Conservation (phyloP, 2,113 vertebrate genomes). For the Eonycteris spelaea region DNA sequence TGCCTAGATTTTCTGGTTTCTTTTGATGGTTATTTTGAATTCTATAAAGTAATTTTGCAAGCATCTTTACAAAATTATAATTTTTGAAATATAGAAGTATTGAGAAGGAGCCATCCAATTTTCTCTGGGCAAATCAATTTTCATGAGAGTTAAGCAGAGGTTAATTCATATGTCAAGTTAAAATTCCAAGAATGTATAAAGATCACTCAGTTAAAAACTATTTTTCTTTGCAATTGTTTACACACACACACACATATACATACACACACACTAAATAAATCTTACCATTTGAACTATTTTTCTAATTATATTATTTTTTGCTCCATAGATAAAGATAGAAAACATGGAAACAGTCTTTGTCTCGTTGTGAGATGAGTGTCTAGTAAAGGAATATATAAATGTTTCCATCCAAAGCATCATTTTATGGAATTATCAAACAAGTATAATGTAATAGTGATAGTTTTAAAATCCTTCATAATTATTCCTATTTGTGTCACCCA, state of each 20-base stretch:
- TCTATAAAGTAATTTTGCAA: slow-evolving; percentile 23
- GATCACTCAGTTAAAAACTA: slow-evolving; percentile 72
- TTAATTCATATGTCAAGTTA: slow-evolving; percentile 77
- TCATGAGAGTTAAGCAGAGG: slow-evolving; percentile 72
- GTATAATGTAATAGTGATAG: not conserved
- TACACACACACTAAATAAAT: not conserved
- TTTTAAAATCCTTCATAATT: slow-evolving; percentile 24
- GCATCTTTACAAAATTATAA: slow-evolving; percentile 45
- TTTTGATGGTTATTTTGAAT: slow-evolving; percentile 47
- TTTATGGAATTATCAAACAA: not conserved
- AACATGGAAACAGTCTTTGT: slow-evolving; percentile 33
- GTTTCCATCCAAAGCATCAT: not conserved
- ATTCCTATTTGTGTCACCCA: slow-evolving; percentile 6
- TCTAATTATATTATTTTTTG: slow-evolving; percentile 51
- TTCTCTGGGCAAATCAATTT: slow-evolving; percentile 70
- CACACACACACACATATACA: slow-evolving; percentile 44
- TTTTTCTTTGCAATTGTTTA: slow-evolving; percentile 73
- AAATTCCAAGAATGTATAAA: slow-evolving; percentile 72
- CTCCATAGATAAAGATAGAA: slow-evolving; percentile 53
- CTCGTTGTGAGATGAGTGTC: not conserved
- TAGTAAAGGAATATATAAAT: not conserved
- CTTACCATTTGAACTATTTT: not conserved
- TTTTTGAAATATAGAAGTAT: slow-evolving; percentile 51
- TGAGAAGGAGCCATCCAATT: slow-evolving; percentile 70
- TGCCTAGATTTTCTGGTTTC: not conserved